Evolutionary conservation across 2,113 vertebrate genomes (phyloP), one percentile per base, ranked within the genome.

Genomic region (Pseudorectes ferrugineus): DNA sequence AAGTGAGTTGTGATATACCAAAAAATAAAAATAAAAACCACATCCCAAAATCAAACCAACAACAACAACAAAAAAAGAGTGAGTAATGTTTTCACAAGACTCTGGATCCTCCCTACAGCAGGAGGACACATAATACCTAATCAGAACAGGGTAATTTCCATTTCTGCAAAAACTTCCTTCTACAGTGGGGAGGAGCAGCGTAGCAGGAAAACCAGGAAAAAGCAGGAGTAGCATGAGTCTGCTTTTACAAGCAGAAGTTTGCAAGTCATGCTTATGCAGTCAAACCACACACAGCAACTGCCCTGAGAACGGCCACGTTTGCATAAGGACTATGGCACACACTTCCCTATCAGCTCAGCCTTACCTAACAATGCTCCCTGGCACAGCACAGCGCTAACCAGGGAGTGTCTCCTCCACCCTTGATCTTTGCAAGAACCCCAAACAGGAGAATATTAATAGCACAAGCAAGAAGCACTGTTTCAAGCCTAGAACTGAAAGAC

Each of bases 221-320:
- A 66, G 42, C 42, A 68, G 79, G 72, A 73, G 48, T 19, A 79
- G 28, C 10, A 51, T 88, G 95, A 96, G 89, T 95, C 36, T 29
- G 93, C 87, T 57, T 20, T 85, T 59, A 48, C 48, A 68, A 63
- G 54, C 65, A 80, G 65, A 81, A 96, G 71, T 24, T 25, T 65
- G 90, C 73, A 90, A 95, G 93, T 94, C 89, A 94, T 5, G 57
- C 58, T 89, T 58, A 79, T 4, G 86, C 92, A 83, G 67, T 67
- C 42, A 92, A 62, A 57, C 45, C 72, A 42, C 40, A 46, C 42
- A 35, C 15, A 91, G 83, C 46, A 48, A 40, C 33, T 87, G 42
- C 80, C 74, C 36, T 36, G 26, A 14, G 46, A 49, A 59, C 0
- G 0, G 49, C 71, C 13, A 4, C 1, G 65, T 88, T 95, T 95